Conservation (phyloP, 2,113 vertebrate genomes). For the Atlantisia rogersi region DNA sequence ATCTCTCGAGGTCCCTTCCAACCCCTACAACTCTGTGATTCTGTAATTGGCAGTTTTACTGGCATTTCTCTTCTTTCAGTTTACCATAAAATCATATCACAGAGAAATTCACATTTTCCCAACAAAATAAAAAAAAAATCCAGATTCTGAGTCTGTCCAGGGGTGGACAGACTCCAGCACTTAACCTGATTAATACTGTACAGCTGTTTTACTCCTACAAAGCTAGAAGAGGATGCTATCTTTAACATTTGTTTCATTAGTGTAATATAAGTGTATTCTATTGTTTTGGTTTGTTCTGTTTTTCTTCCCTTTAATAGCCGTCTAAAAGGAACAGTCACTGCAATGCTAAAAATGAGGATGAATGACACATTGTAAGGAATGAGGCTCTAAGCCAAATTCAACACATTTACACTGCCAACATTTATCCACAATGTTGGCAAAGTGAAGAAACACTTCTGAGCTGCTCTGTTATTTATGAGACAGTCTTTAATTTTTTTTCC, state of each 20-base stretch:
- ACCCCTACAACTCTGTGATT: too few species aligned
- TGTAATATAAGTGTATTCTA: not conserved
- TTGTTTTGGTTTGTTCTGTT: slow-evolving; percentile 5
- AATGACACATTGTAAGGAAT: slow-evolving; percentile 59
- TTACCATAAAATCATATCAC: not conserved
- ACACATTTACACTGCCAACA: slow-evolving; percentile 57
- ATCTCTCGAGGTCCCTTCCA: too few species aligned
- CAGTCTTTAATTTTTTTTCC: not conserved
- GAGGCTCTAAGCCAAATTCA: slow-evolving; percentile 50
- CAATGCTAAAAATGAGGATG: slow-evolving; percentile 54
- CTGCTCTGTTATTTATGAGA: slow-evolving; percentile 51
- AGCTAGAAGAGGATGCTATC: not conserved
- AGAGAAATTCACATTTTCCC: not conserved
- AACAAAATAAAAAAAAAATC: not conserved
- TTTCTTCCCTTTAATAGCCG: slow-evolving; percentile 4
- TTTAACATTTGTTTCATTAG: not conserved
- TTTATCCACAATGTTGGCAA: slow-evolving; percentile 61
- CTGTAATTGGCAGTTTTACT: not conserved
- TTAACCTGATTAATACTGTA: not conserved
- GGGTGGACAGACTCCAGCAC: not conserved
- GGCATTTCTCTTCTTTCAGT: not conserved
- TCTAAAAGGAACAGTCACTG: slow-evolving; percentile 24
- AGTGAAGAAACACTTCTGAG: slow-evolving; percentile 38
- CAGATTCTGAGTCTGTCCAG: not conserved
- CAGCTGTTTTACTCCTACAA: not conserved